Base-by-base conservation (phyloP, 2,797 vertebrate genomes). In the Emys orbicularis region DNA sequence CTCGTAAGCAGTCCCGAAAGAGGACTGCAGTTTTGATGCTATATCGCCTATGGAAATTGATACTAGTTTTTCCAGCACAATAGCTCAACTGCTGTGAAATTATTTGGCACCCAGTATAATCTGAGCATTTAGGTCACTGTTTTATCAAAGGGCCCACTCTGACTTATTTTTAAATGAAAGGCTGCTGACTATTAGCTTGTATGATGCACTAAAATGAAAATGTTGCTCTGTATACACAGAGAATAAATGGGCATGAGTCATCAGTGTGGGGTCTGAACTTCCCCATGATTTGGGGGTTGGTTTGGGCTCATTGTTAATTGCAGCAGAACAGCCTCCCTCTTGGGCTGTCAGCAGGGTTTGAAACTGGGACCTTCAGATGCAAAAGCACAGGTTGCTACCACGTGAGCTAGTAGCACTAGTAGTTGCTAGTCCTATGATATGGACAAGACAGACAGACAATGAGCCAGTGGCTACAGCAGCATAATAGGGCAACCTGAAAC, bases 301-400 rank as follows among this genome's bases (percentile, higher is more conserved):
- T 47, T 41, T 76, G 23, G 19, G 41, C 72, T 25, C 23, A 76
- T 37, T 12, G 11, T 47, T 76, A 44, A 47, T 29, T 47, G 72
- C 25, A 44, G 29, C 19, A 53, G 31, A 68, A 94, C 83, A 89
- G 81, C 89, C 80, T 87, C 87, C 94, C 41, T 61, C 79, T 89
- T 2, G 0, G 81, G 29, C 92, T 90, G 53, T 80, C 29, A 61
- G 57, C 77, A 47, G 31, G 61, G 41, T 86, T 81, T 12, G 1
- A 95, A 77, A 85, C 34, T 1, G 0, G 0, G 2, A 65, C 65
- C 83, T 84, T 59, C 37, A 29, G 50, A 65, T 93, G 84, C 93
- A 93, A 95, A 96, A 82, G 25, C 94, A 80, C 16, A 65, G 23
- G 4, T 27, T 82, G 82, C 87, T 91, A 84, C 93, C 77, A 65